Percentiles rank a stretch among this genome's conserved stretches.
These are phyloP conservation scores for Darevskia mixta DNA, from an alignment of 2,797 vertebrate genomes.

Conservation along the genomic window DNA sequence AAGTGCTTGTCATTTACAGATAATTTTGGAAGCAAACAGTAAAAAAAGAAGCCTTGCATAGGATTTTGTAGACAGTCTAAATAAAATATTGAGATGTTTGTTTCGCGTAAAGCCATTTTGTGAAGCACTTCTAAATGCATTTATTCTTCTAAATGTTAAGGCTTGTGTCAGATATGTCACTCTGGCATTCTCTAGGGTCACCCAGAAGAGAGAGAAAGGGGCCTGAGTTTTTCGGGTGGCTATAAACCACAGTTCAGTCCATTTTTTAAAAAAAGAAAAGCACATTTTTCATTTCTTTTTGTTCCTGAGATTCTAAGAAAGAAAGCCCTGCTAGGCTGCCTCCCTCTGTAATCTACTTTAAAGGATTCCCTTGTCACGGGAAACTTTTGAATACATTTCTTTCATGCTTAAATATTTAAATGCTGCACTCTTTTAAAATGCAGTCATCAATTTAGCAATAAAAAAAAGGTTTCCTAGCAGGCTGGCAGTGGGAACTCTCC, in stretches of 20 bases:
- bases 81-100: conserved; percentile 15
- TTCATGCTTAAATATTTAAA: conserved; percentile 8
- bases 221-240: neutral
- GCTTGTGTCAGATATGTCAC: neutral
- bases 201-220: neutral
- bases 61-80: neutral
- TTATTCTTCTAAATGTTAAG: conserved; percentile 6
- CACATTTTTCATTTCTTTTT: neutral
- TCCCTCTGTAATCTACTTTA: neutral
- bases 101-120: conserved; percentile 5
- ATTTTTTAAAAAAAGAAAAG: neutral
- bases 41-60: neutral
- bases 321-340: neutral
- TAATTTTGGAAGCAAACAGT: neutral
- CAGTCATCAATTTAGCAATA: conserved; percentile 14
- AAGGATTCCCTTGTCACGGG: conserved; percentile 4
- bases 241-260: neutral
- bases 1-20: neutral
- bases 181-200: neutral
- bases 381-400: neutral
- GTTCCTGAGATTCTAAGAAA: neutral
- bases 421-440: conserved; percentile 2
- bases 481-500: neutral
- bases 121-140: neutral
- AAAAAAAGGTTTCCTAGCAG: neutral